Evolutionary conservation across 2,888 invertebrate species (phyloP).

Genomic region (Caenorhabditis doughertyi): DNA sequence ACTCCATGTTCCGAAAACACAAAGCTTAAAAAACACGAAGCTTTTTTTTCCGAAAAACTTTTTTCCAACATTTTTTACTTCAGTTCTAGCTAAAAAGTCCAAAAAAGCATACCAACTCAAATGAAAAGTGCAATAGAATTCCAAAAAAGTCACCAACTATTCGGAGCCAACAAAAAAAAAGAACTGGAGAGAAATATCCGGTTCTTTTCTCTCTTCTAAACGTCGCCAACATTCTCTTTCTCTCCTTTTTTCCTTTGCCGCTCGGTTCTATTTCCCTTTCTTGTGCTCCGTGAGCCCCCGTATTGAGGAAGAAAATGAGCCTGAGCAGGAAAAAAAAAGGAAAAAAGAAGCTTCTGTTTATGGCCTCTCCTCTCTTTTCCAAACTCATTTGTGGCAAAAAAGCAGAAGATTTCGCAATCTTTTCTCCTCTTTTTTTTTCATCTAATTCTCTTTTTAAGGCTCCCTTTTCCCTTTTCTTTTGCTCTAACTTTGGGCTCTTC

Average conservation of each 20-base stretch:
- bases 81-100: no score
- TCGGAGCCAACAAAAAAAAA: neutral
- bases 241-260: neutral
- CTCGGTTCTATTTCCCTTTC: constrained; percentile 6
- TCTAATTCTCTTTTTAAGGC: constrained; percentile 29
- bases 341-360: constrained; percentile 36
- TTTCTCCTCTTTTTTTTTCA: constrained; percentile 9
- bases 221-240: constrained; percentile 27
- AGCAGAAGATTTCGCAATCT: constrained; percentile 44
- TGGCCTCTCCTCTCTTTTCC: neutral
- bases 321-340: constrained; percentile 18
- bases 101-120: neutral
- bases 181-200: constrained; percentile 23
- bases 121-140: constrained; percentile 22
- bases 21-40: no score
- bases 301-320: constrained; percentile 40
- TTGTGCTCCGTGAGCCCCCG: constrained; percentile 23
- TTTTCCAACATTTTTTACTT: neutral
- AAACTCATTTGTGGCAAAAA: constrained; percentile 53
- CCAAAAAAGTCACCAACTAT: no score
- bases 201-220: constrained; percentile 14
- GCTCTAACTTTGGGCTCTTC: constrained; percentile 2
- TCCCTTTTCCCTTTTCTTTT: no score
- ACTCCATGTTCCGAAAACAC: no score
- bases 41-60: no score